Evolutionary conservation across 1,140 invertebrate species (phyloP).

Genomic region (Trichomalopsis sarcophagae): DNA sequence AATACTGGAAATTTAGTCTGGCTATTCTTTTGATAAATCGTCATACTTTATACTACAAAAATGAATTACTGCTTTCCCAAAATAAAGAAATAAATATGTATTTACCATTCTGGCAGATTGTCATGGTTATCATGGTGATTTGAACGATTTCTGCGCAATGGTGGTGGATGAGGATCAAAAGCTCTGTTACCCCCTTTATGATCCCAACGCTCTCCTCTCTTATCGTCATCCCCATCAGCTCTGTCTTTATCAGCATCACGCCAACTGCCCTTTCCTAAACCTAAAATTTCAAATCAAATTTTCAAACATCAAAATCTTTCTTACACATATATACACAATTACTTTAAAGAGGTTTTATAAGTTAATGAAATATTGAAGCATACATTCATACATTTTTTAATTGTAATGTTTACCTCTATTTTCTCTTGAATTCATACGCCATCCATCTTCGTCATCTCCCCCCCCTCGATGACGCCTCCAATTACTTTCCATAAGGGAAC

Average conservation of each 20-base stretch:
- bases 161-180: constrained; percentile 70
- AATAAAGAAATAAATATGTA: background rate
- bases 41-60: background rate
- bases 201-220: constrained; percentile 72
- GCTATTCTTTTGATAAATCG: background rate
- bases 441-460: constrained; percentile 79
- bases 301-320: background rate
- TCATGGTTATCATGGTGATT: constrained; percentile 77
- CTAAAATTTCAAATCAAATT: constrained; percentile 50
- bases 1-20: background rate
- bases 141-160: constrained; percentile 66
- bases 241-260: constrained; percentile 76
- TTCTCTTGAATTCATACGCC: constrained; percentile 74
- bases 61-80: background rate
- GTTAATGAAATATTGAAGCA: background rate
- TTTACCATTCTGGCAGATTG: constrained; percentile 83
- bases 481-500: constrained; percentile 78
- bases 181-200: constrained; percentile 72
- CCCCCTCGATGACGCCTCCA: constrained; percentile 77
- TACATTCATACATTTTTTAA: background rate
- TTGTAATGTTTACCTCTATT: constrained; percentile 74
- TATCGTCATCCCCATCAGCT: constrained; percentile 66
- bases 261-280: constrained; percentile 77
- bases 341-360: background rate
- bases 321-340: too few relatives aligned